Evolutionary conservation across 2,888 invertebrate genomes (phyloP).

Genomic region (Lysandra coridon): DNA sequence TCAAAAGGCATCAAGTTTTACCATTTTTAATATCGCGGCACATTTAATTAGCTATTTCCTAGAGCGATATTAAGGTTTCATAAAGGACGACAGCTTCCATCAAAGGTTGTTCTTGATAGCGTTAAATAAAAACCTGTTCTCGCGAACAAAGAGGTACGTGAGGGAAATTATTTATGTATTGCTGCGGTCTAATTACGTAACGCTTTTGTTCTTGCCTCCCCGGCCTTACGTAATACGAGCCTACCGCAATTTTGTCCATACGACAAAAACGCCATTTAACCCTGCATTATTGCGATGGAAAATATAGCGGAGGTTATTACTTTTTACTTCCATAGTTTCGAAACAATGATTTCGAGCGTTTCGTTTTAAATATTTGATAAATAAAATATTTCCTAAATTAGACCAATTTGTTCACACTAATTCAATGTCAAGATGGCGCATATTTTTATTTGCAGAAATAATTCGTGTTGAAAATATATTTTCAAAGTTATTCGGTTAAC

Average conservation of each 20-base stretch:
- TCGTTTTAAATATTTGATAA: background rate
- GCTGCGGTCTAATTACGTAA: conserved; percentile 76
- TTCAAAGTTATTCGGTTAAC: background rate
- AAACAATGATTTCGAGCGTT: conserved; percentile 14
- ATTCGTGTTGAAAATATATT: background rate
- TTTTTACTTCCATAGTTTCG: conserved; percentile 1
- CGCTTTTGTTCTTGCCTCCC: conserved; percentile 74
- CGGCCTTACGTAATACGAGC: conserved; percentile 53
- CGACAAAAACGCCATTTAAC: conserved; percentile 63
- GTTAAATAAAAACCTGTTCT: conserved; percentile 76
- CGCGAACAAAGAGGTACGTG: conserved; percentile 76
- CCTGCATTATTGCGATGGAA: conserved; percentile 32
- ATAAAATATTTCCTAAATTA: background rate
- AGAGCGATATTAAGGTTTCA: conserved; percentile 42
- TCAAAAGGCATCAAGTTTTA: background rate
- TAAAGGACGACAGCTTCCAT: conserved; percentile 64
- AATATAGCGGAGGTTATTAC: conserved; percentile 1
- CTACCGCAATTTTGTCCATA: conserved; percentile 38
- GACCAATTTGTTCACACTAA: background rate
- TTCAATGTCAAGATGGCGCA: background rate
- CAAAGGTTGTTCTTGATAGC: conserved; percentile 73
- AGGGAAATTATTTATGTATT: conserved; percentile 80
- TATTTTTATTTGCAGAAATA: background rate
- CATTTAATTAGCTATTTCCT: conserved; percentile 20
- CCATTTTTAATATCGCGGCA: background rate